Percentiles rank a stretch among this genome's conserved stretches.
Evolutionary conservation across 2,113 vertebrate genomes (phyloP).

Genomic region (Bufo bufo): DNA sequence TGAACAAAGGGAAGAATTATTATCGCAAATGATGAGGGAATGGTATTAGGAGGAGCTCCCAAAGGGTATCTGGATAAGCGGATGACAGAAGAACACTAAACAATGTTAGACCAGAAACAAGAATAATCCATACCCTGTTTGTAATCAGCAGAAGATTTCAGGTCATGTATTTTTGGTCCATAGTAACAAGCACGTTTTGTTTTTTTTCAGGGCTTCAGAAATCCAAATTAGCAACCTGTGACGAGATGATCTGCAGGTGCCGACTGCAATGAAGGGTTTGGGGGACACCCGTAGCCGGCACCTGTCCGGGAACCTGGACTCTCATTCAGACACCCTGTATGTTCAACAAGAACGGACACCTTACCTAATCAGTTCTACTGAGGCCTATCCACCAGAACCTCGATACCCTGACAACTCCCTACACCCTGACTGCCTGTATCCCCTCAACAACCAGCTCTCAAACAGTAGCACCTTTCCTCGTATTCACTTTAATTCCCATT

Average conservation of each 20-base stretch:
- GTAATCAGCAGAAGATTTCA: not conserved
- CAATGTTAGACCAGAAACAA: not conserved
- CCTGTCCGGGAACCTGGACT: constrained; percentile 90
- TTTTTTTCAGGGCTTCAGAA: constrained; percentile 54
- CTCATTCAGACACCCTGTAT: constrained; percentile 83
- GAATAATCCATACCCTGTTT: not conserved
- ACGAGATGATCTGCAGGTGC: constrained; percentile 72
- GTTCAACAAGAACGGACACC: constrained; percentile 84
- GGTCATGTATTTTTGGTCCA: not conserved
- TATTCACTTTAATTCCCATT: constrained; percentile 97
- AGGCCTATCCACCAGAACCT: constrained; percentile 88
- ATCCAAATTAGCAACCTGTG: constrained; percentile 44
- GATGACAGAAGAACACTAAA: not conserved
- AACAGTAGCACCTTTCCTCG: constrained; percentile 96
- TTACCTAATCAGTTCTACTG: constrained; percentile 90
- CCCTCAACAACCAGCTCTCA: constrained; percentile 93
- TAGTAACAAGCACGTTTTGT: not conserved
- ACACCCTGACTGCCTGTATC: constrained; percentile 86
- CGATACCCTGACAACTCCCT: constrained; percentile 78
- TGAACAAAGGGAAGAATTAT: not conserved
- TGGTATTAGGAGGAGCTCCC: not conserved
- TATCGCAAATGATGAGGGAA: constrained; percentile 10
- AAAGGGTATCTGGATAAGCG: constrained; percentile 4
- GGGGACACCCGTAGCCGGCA: constrained; percentile 90
- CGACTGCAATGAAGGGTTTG: constrained; percentile 91